Conservation (phyloP, 2,888 invertebrate species). For the Embidobia sp. region DNA sequence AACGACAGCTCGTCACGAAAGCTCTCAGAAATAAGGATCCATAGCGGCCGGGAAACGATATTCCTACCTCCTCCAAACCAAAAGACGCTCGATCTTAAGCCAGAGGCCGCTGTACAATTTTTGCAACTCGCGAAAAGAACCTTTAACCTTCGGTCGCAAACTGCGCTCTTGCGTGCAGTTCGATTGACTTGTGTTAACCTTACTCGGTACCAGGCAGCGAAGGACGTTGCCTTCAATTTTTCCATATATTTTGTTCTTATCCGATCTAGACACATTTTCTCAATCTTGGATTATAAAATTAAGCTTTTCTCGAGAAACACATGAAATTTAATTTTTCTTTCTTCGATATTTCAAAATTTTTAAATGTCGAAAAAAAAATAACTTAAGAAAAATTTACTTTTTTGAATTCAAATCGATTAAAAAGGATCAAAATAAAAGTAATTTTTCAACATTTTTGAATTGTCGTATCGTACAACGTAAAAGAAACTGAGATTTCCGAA, state of each 20-base stretch:
- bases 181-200: constrained; percentile 52
- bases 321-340: neutral
- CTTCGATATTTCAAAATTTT: too few relatives aligned
- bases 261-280: neutral
- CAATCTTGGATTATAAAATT: too few relatives aligned
- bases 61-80: constrained; percentile 35
- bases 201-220: constrained; percentile 48
- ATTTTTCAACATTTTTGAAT: too few relatives aligned
- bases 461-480: too few relatives aligned
- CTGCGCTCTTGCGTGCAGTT: constrained; percentile 69
- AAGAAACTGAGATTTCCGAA: too few relatives aligned
- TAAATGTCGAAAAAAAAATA: too few relatives aligned
- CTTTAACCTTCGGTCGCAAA: constrained; percentile 70
- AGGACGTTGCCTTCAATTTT: constrained; percentile 46
- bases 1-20: constrained; percentile 69
- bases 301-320: too few relatives aligned
- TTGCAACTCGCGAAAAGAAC: constrained; percentile 62
- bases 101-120: constrained; percentile 52
- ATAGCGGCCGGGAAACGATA: constrained; percentile 38
- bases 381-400: too few relatives aligned
- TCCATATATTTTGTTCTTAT: constrained; percentile 3
- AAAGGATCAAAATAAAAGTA: too few relatives aligned
- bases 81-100: constrained; percentile 23
- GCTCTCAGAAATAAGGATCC: constrained; percentile 58
- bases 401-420: too few relatives aligned